Evolutionary conservation across 2,113 vertebrate species (phyloP).

Genomic region (Lota lota): DNA sequence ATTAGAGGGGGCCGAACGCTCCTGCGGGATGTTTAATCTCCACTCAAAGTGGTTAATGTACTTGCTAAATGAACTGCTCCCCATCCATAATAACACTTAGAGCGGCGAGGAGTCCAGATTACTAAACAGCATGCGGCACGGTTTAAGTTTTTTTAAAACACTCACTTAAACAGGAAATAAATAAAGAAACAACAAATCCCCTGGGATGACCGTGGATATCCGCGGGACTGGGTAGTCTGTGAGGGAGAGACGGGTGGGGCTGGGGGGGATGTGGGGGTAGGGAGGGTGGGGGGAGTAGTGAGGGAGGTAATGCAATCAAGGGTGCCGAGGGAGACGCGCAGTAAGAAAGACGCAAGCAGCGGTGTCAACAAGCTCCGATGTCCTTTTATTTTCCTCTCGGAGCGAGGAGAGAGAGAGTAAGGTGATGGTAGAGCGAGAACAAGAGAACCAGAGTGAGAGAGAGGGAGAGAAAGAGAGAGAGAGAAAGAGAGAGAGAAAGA

Average conservation of each 20-base stretch:
- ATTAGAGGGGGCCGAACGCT: constrained; percentile 51
- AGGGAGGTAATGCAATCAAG: constrained; percentile 65
- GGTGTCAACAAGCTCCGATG: constrained; percentile 70
- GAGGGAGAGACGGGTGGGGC: too few species aligned
- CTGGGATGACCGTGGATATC: constrained; percentile 65
- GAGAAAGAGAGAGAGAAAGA: too few species aligned
- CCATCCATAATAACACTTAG: constrained; percentile 57
- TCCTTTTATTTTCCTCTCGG: constrained; percentile 47
- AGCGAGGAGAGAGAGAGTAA: too few species aligned
- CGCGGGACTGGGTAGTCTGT: constrained; percentile 47
- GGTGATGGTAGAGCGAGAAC: constrained; percentile 25
- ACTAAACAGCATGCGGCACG: constrained; percentile 58
- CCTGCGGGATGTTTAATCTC: constrained; percentile 69
- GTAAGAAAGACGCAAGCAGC: constrained; percentile 53
- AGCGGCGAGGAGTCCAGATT: constrained; percentile 60
- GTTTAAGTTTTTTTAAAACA: constrained; percentile 52
- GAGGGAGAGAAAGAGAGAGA: too few species aligned
- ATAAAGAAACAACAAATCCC: constrained; percentile 59
- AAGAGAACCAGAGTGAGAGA: constrained; percentile 16
- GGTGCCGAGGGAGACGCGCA: constrained; percentile 55
- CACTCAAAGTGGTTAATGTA: constrained; percentile 68
- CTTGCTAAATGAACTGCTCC: constrained; percentile 68
- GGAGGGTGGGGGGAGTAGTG: too few species aligned
- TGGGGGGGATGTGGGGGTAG: constrained; percentile 42
- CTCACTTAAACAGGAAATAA: constrained; percentile 45